A percentile compares a stretch with the other conserved stretches of the same genome.
Evolutionary conservation across 1,140 invertebrate genomes (phyloP).

Genomic region (Ostrea denselamellosa): DNA sequence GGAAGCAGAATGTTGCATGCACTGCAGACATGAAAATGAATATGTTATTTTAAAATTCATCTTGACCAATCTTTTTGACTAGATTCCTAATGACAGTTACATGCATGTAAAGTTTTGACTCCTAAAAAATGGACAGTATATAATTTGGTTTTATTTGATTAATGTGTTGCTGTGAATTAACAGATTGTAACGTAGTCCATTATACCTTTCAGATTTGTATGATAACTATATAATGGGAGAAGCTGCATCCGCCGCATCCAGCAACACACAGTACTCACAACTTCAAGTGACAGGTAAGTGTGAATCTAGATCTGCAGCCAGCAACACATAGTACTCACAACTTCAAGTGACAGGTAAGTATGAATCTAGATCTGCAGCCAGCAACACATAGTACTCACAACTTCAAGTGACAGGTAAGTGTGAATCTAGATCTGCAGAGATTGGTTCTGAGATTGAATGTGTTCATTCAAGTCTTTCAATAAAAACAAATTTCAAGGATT

Average conservation of each 20-base stretch:
- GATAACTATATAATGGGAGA: conserved; percentile 67
- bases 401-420: conserved; percentile 70
- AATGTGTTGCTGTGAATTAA: no score
- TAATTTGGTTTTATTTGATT: no score
- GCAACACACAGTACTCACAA: conserved; percentile 68
- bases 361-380: conserved; percentile 42
- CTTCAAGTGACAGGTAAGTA: conserved; percentile 70
- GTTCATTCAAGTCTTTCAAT: no score
- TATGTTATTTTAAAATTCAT: no score
- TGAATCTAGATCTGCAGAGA: conserved; percentile 5
- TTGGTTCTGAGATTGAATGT: no score
- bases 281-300: conserved; percentile 71
- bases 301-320: conserved; percentile 42
- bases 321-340: conserved; percentile 67
- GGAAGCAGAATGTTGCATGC: no score
- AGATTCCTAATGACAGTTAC: no score
- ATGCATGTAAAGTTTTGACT: no score
- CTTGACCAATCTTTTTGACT: no score
- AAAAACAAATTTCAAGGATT: no score
- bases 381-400: conserved; percentile 67
- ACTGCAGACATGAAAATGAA: no score
- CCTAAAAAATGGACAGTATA: no score
- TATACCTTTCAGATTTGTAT: conserved; percentile 11
- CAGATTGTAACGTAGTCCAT: background rate
- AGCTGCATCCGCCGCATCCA: conserved; percentile 65